Evolutionary conservation across 1,140 invertebrate species (phyloP), one percentile per base, ranked within the genome.

Genomic region (Anthonomus grandis): DNA sequence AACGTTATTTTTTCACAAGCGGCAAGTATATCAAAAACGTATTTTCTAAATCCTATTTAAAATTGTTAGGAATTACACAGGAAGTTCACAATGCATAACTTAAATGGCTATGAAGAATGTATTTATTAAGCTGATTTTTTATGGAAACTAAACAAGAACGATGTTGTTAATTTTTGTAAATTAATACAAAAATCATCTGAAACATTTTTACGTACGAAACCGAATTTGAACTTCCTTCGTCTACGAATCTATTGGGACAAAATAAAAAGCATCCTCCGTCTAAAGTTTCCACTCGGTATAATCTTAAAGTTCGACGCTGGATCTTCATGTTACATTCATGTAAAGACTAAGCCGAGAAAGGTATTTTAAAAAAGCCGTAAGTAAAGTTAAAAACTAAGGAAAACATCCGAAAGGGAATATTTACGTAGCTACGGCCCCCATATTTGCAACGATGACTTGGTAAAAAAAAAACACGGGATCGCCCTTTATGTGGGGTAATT

Each of bases 321-420:
- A 50, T 52, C 37, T 52, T 52, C 49, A 52, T 52, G 49, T 52
- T 52, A 52, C 49, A 52, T 52, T 52, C 49, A 52, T 52, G 38
- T 52, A 51, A 51, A 36, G 49, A 41, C 49, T 51, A 51, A 39
- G 49, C 37, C 49, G 38, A 52, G 42, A 52, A 42, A 52, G 49
- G 49, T 52, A 52, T 52, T 42, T 52, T 52, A 17, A 42, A 52
- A 52, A 41, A 42, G 38, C 37, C 17, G 12, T 52, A 52, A 52
- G 49, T 52, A 41, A 52, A 52, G 49, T 52, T 52, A 52, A 52
- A 52, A 52, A 52, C 49, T 52, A 41, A 41, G 42, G 24, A 23
- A 41, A 41, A 42, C 49, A 52, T 52, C 42, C 19, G n/a, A 39
- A 52, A 52, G 12, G 18, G 49, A 52, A 52, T 52, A 52, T 25